Evolutionary conservation across 2,797 vertebrate species (phyloP), one percentile per base, ranked within the genome.

Genomic region (Brachyrhaphis roseni): DNA sequence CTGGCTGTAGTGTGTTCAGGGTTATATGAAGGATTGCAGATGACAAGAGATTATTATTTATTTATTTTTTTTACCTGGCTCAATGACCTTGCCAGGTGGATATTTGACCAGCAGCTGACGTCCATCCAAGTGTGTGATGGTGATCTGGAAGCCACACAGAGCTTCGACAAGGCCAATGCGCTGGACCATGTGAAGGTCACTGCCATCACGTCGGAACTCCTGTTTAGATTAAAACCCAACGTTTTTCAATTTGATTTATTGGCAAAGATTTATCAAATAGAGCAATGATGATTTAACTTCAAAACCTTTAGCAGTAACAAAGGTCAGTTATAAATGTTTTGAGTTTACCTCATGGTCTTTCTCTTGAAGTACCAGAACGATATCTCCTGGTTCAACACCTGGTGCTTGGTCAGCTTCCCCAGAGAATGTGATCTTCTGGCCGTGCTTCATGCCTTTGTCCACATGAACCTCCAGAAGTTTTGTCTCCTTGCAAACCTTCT

Each of bases 391-490:
- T 89, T 99, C 98, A 18, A 98, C 95, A 23, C 97, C 97, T 8
- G 98, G 98, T 47, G 98, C 97, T 90, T 99, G 98, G 95, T 99
- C 98, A 57, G 98, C 98, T 94, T 99, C 98, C 86, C 98, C 98
- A 64, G 96, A 96, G 90, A 99, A 99, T 5, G 98, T 98, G 93
- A 99, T 99, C 94, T 98, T 97, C 85, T 99, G 98, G 39, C 98
- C 98, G 36, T 99, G 98, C 88, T 93, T 98, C 98, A 99, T 99
- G 90, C 98, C 98, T 96, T 99, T 99, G 93, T 99, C 98, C 90
- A 99, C 97, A 23, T 99, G 98, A 81, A 99, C 98, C 94, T 99
- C 98, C 90, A 99, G 95, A 86, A 99, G 98, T 93, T 99, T 99
- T 3, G 98, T 97, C 93, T 99, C 98, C 95, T 99, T 99, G 80